A percentile compares a stretch with the other conserved stretches of the same genome.
These are phyloP conservation scores for Ammodytes dubius DNA, from an alignment of 2,113 vertebrate genomes.

Conservation along the genomic window DNA sequence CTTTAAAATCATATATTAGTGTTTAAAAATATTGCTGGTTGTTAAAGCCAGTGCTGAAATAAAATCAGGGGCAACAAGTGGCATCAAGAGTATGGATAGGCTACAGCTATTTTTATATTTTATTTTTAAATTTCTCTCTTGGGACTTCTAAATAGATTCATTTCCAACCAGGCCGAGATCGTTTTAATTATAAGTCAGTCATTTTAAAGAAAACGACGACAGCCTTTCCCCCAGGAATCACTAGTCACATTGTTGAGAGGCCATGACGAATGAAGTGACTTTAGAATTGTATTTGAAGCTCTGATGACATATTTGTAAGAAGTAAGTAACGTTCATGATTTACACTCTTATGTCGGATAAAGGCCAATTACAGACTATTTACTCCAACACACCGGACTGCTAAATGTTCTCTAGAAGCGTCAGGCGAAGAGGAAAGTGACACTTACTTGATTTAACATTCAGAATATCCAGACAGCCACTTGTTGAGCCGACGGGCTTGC, in stretches of 20 bases:
- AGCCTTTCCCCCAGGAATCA: constrained; percentile 5
- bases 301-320: neutral
- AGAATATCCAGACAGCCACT: constrained; percentile 94
- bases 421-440: constrained; percentile 31
- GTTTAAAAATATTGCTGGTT: neutral
- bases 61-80: constrained; percentile 68
- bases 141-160: too few species aligned
- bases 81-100: constrained; percentile 2
- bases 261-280: neutral
- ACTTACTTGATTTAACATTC: constrained; percentile 89
- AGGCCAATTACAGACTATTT: neutral
- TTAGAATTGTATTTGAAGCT: too few species aligned
- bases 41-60: neutral
- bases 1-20: neutral
- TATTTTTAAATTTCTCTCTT: too few species aligned
- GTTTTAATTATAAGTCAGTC: neutral
- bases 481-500: constrained; percentile 98
- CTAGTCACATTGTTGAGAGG: neutral
- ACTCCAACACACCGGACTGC: neutral
- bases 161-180: neutral
- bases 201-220: constrained; percentile 6
- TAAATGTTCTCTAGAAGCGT: neutral
- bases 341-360: neutral
- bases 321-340: neutral
- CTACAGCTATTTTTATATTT: too few species aligned